Conservation (phyloP, 2,888 invertebrate species). For the Phytoseiulus persimilis region DNA sequence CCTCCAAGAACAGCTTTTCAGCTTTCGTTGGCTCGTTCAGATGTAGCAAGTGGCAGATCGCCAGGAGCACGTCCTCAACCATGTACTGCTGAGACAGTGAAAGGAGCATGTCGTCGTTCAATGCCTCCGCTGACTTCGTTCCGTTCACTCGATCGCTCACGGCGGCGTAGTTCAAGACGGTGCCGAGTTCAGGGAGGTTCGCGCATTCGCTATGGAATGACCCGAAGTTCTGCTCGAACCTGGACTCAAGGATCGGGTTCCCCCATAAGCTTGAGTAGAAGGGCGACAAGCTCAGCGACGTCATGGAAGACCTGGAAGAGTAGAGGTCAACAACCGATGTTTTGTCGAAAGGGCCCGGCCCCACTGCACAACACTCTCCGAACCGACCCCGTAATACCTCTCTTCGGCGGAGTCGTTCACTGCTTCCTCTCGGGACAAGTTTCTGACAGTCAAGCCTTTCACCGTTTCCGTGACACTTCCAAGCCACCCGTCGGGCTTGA, state of each 20-base stretch:
- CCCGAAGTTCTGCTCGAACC: background rate
- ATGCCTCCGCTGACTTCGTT: background rate
- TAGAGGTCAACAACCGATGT: background rate
- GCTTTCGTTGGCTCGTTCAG: background rate
- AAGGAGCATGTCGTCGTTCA: constrained; percentile 18
- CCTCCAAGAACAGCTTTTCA: constrained; percentile 10
- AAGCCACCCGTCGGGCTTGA: background rate
- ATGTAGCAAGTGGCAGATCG: background rate
- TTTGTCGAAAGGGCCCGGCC: no score
- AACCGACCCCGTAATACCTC: background rate
- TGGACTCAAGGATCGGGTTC: background rate
- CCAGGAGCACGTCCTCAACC: constrained; percentile 23
- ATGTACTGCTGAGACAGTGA: background rate
- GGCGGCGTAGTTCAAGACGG: background rate
- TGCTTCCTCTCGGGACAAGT: background rate
- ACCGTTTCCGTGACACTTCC: background rate
- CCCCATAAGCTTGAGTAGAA: constrained; percentile 19
- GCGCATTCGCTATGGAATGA: background rate
- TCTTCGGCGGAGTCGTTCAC: background rate
- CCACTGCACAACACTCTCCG: background rate
- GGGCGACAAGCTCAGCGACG: background rate
- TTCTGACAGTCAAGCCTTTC: background rate
- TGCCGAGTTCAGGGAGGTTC: background rate
- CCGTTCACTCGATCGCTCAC: constrained; percentile 15
- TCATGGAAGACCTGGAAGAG: background rate